Percentiles rank a stretch among this genome's conserved stretches.
phyloP scores from a whole-genome alignment of 2,888 invertebrate species.

The Caenorhabditis panamensis region DNA sequence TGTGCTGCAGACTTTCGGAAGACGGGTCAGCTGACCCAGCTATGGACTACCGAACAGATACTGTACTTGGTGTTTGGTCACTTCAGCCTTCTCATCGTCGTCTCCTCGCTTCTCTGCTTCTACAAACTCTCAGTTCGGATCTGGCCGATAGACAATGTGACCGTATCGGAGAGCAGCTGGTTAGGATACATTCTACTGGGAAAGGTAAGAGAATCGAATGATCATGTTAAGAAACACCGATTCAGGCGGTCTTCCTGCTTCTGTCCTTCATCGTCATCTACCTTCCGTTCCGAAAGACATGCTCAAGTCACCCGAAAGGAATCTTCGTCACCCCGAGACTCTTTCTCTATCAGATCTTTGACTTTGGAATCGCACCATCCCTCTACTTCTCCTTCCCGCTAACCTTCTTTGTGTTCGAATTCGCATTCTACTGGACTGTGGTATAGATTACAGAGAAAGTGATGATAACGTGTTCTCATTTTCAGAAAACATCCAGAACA shows the following conservation, averaged over 20 bases:
- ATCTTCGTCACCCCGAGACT: slow-evolving; percentile 23
- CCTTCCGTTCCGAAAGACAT: slow-evolving; percentile 46
- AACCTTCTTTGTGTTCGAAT: slow-evolving; percentile 39
- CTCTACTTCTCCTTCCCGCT: slow-evolving; percentile 45
- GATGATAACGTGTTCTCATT: neutral
- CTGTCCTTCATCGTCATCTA: slow-evolving; percentile 24
- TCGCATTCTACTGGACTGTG: slow-evolving; percentile 16
- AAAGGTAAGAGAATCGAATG: slow-evolving; percentile 8
- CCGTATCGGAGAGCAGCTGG: slow-evolving; percentile 11
- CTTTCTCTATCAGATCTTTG: slow-evolving; percentile 46
- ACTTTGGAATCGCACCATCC: slow-evolving; percentile 26
- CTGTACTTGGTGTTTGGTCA: slow-evolving; percentile 34
- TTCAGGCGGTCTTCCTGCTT: slow-evolving; percentile 25
- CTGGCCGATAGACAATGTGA: slow-evolving; percentile 37
- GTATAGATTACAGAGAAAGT: slow-evolving; percentile 15
- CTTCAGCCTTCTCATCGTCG: slow-evolving; percentile 16
- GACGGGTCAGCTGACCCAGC: slow-evolving; percentile 18
- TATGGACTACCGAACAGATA: slow-evolving; percentile 44
- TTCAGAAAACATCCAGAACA: slow-evolving; percentile 20
- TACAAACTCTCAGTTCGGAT: slow-evolving; percentile 27
- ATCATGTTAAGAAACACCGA: neutral
- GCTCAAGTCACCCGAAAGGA: slow-evolving; percentile 40
- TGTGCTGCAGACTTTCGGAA: slow-evolving; percentile 37
- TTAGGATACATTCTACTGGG: slow-evolving; percentile 8
- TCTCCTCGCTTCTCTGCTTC: slow-evolving; percentile 7